Evolutionary conservation across 2,113 vertebrate genomes (phyloP).

Genomic region (Elachura formosa): DNA sequence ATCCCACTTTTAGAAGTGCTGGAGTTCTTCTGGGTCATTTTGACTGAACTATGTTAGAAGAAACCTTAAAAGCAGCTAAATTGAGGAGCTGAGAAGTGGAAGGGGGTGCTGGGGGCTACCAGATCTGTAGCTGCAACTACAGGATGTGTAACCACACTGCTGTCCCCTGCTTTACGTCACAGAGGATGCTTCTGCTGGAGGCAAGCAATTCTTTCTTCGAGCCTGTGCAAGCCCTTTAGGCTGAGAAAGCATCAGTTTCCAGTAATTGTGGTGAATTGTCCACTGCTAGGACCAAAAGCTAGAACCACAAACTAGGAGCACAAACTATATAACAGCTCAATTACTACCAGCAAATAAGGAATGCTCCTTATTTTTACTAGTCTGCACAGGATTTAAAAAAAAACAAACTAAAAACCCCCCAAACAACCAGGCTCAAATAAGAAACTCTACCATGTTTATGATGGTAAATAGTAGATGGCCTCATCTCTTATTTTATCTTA

Average conservation of each 20-base stretch:
- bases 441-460: neutral
- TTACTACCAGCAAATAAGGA: neutral
- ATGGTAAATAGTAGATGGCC: too few species aligned
- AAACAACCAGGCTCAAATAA: neutral
- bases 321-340: neutral
- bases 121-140: neutral
- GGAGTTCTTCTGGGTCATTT: neutral
- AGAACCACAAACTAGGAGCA: neutral
- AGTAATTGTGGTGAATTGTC: neutral
- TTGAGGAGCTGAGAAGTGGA: neutral
- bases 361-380: neutral
- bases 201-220: neutral
- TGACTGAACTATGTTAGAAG: neutral
- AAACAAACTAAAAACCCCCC: neutral
- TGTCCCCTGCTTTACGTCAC: neutral
- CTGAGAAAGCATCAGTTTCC: neutral
- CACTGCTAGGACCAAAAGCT: neutral
- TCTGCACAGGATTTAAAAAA: neutral
- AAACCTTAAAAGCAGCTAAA: neutral
- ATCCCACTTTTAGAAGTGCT: neutral
- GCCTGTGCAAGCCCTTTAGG: neutral
- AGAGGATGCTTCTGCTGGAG: neutral
- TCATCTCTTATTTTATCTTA: neutral
- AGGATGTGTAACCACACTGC: constrained; percentile 14
- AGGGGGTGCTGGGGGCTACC: neutral